phyloP scores from a whole-genome alignment of 2,888 invertebrate species.

The Conistra vaccinii region DNA sequence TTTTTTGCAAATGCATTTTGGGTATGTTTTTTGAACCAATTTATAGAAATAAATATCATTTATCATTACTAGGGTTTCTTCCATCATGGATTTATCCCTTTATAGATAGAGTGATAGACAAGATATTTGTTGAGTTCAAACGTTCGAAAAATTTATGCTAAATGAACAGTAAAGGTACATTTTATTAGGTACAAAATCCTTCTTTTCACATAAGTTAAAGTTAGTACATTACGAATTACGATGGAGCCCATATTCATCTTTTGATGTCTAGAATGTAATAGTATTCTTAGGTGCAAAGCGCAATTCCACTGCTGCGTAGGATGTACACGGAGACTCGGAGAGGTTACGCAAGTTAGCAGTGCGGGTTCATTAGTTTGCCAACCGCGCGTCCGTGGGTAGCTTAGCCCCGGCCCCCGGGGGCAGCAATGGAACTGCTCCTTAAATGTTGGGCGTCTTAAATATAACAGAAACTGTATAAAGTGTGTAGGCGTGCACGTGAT shows the following conservation, averaged over 20 bases:
- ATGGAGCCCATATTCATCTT: neutral
- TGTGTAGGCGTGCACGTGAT: conserved; percentile 34
- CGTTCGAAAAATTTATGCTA: neutral
- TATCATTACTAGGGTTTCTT: neutral
- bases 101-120: neutral
- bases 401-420: too few relatives aligned
- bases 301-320: neutral
- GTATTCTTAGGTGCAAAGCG: too few relatives aligned
- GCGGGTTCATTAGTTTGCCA: neutral
- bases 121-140: neutral
- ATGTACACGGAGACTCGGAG: neutral
- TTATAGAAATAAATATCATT: neutral
- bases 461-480: conserved; percentile 20
- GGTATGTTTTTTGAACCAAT: too few relatives aligned
- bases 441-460: conserved; percentile 12
- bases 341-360: neutral
- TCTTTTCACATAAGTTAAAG: neutral
- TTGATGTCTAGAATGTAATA: too few relatives aligned
- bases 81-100: neutral
- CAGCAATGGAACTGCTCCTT: neutral
- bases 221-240: neutral
- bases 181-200: neutral
- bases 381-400: neutral
- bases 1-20: too few relatives aligned
- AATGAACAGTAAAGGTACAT: neutral